A percentile compares a stretch with the other conserved stretches of the same genome.
Evolutionary conservation across 2,888 invertebrate genomes (phyloP).

Genomic region (Marasmarcha lunaedactyla): DNA sequence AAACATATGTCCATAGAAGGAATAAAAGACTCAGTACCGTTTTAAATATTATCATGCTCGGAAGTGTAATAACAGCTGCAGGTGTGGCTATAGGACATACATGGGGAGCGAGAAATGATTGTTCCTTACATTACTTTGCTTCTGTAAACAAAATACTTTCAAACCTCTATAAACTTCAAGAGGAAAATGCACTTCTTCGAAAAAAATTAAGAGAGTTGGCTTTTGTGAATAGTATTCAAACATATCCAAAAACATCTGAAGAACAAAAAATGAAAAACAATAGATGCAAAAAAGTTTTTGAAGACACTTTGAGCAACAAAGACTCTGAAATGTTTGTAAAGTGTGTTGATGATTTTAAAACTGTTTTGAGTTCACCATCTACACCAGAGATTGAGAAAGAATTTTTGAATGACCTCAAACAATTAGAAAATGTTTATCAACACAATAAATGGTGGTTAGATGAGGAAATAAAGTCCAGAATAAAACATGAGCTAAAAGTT

Average conservation of each 20-base stretch:
- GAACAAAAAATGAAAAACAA: constrained; percentile 31
- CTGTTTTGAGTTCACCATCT: constrained; percentile 21
- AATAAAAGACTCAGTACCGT: constrained; percentile 59
- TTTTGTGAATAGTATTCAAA: constrained; percentile 28
- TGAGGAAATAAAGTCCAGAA: constrained; percentile 37
- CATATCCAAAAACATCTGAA: constrained; percentile 28
- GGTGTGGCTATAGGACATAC: constrained; percentile 63
- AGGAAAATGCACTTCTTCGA: constrained; percentile 56
- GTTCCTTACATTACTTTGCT: constrained; percentile 37
- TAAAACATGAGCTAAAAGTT: constrained; percentile 28
- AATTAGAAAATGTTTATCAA: constrained; percentile 42
- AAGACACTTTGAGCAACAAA: constrained; percentile 43
- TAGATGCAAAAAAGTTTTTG: constrained; percentile 53
- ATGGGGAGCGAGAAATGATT: constrained; percentile 62
- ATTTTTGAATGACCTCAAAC: constrained; percentile 37
- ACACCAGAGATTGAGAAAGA: constrained; percentile 28
- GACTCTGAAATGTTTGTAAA: constrained; percentile 36
- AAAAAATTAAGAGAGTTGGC: constrained; percentile 51
- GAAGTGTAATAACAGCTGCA: constrained; percentile 59
- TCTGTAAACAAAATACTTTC: constrained; percentile 59
- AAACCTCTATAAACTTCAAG: constrained; percentile 59
- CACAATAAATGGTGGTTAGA: constrained; percentile 55
- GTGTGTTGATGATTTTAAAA: constrained; percentile 39
- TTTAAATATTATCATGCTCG: constrained; percentile 55
- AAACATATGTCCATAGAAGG: constrained; percentile 58